Conservation (phyloP, 2,888 invertebrate species). For the Athetis lepigone region DNA sequence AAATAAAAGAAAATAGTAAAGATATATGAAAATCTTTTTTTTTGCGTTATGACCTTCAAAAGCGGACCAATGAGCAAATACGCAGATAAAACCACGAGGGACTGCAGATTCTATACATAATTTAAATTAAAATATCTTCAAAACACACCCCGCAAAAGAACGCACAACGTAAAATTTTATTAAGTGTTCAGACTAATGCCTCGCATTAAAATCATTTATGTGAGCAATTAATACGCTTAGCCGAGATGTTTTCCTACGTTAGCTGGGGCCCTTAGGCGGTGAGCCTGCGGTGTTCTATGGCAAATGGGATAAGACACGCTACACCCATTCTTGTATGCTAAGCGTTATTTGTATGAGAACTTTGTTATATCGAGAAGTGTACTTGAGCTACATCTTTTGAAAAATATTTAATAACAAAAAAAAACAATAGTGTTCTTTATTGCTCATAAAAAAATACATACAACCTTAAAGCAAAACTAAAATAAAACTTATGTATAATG, state of each 20-base stretch:
- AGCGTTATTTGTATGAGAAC: slow-evolving; percentile 72
- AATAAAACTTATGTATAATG: too few relatives aligned
- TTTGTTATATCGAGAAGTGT: slow-evolving; percentile 37
- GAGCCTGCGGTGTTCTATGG: slow-evolving; percentile 65
- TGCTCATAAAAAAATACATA: too few relatives aligned
- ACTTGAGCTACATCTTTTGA: too few relatives aligned
- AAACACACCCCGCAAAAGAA: slow-evolving; percentile 32
- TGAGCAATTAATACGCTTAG: slow-evolving; percentile 81
- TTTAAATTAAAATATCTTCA: slow-evolving; percentile 2
- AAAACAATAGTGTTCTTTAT: too few relatives aligned
- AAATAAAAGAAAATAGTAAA: too few relatives aligned
- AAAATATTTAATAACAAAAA: too few relatives aligned
- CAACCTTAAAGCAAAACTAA: too few relatives aligned
- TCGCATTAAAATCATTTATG: slow-evolving; percentile 83
- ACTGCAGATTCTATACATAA: too few relatives aligned
- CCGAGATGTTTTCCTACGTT: slow-evolving; percentile 69
- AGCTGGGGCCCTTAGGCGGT: slow-evolving; percentile 70
- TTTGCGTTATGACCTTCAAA: too few relatives aligned
- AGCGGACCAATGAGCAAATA: too few relatives aligned
- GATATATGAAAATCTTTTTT: too few relatives aligned
- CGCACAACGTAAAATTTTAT: slow-evolving; percentile 59
- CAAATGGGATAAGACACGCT: slow-evolving; percentile 82
- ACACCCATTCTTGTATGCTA: slow-evolving; percentile 63
- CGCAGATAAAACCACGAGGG: too few relatives aligned
- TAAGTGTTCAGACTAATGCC: slow-evolving; percentile 70